Evolutionary conservation across 2,113 vertebrate species (phyloP), one percentile per base, ranked within the genome.

Genomic region (Caracal caracal): DNA sequence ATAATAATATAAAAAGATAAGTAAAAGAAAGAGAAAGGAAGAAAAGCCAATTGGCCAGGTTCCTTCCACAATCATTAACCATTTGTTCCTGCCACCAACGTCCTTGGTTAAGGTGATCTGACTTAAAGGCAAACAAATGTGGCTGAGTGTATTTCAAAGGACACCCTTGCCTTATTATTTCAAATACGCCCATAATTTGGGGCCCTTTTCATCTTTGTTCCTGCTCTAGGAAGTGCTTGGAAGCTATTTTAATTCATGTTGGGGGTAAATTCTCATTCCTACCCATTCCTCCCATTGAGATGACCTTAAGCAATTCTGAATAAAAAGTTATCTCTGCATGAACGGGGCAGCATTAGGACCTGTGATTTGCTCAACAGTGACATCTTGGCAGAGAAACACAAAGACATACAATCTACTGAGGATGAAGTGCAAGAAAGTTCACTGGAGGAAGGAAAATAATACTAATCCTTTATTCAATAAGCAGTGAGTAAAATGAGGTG

Each of bases 391-490:
- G 96, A 97, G 98, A 98, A 98, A 98, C 98, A 98, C 93, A 98
- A 97, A 98, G 97, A 94, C 96, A 73, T 93, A 97, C 98, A 98
- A 98, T 98, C 95, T 97, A 98, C 96, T 96, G 97, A 97, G 94
- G 96, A 98, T 98, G 95, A 98, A 98, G 97, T 98, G 97, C 98
- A 97, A 97, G 98, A 98, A 98, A 99, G 98, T 99, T 98, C 98
- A 98, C 96, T 88, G 95, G 96, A 98, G 98, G 98, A 99, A 99
- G 97, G 97, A 99, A 98, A 99, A 98, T 98, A 98, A 98, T 98
- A 98, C 98, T 98, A 99, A 99, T 98, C 98, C 98, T 98, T 98
- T 98, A 96, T 98, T 98, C 98, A 98, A 97, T 97, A 98, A 98
- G 97, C 97, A 94, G 92, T 3, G 75, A 97, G 97, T 97, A 98